Conservation (phyloP, 2,113 vertebrate species). For the Thamnophis sirtalis region DNA sequence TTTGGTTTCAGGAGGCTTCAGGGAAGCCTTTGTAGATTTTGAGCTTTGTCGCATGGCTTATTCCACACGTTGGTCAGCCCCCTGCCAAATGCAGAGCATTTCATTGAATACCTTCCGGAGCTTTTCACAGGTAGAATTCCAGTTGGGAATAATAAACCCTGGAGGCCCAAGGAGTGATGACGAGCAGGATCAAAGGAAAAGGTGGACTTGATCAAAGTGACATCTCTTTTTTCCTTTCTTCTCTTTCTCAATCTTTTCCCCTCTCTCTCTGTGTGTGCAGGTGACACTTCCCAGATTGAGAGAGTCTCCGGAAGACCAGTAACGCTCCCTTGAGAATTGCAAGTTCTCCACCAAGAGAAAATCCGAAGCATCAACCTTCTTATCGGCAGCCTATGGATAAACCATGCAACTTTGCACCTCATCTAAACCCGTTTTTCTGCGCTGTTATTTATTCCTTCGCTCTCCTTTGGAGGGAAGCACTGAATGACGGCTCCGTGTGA, state of each 20-base stretch:
- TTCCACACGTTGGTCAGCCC: too few relatives aligned
- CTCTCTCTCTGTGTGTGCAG: background rate
- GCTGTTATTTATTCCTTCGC: background rate
- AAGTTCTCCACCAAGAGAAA: background rate
- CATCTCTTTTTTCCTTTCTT: background rate
- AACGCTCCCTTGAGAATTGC: background rate
- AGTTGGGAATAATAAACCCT: background rate
- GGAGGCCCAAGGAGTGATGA: background rate
- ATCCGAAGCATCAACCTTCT: background rate
- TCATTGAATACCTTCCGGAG: background rate
- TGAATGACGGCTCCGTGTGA: constrained; percentile 21
- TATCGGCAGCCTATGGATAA: background rate
- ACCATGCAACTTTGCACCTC: background rate
- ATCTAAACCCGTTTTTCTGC: fast-evolving
- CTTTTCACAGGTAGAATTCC: background rate
- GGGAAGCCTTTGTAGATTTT: too few relatives aligned
- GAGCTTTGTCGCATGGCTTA: too few relatives aligned
- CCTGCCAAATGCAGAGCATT: too few relatives aligned
- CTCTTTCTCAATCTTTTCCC: too few relatives aligned
- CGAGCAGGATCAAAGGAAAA: background rate
- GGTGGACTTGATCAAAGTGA: background rate
- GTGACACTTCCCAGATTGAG: background rate
- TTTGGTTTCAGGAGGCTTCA: too few relatives aligned
- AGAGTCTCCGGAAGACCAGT: background rate
- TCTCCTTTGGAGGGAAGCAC: background rate